Conservation (phyloP, 2,888 invertebrate genomes). For the Melieria crassipennis region DNA sequence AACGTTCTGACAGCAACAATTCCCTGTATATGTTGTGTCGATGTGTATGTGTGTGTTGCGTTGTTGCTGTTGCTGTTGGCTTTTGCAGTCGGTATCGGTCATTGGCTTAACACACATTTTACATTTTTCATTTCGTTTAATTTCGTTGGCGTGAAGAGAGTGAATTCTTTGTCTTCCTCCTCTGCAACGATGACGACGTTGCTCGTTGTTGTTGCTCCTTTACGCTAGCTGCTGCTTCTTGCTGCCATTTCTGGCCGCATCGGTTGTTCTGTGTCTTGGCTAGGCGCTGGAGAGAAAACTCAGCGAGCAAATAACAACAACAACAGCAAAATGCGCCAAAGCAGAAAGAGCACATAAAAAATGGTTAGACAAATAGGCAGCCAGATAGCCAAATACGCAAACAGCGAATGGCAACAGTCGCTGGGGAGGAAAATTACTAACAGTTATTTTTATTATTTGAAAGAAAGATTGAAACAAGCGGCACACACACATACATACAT, state of each 20-base stretch:
- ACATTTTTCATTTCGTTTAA: slow-evolving; percentile 56
- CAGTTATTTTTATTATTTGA: no score
- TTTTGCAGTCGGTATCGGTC: slow-evolving; percentile 57
- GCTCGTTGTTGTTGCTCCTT: neutral
- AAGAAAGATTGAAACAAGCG: no score
- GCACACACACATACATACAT: no score
- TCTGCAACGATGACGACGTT: no score
- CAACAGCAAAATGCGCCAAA: no score
- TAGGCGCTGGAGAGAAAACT: neutral
- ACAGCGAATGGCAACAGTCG: no score
- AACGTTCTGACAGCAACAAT: neutral
- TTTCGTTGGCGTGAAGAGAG: slow-evolving; percentile 53
- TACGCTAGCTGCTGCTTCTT: neutral
- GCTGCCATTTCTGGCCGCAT: slow-evolving; percentile 12
- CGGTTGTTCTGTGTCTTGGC: no score
- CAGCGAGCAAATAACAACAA: neutral
- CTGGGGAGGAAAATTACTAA: no score
- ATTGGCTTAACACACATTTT: slow-evolving; percentile 66
- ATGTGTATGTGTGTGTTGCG: neutral
- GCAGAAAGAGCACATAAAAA: no score
- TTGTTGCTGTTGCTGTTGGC: slow-evolving; percentile 31
- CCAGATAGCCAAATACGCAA: no score
- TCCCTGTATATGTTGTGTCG: neutral
- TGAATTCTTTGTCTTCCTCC: slow-evolving; percentile 50
- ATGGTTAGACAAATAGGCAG: no score